A percentile compares a stretch with the other conserved stretches of the same genome.
These are phyloP conservation scores for Plecturocebus donacophilus DNA, from an alignment of 2,113 vertebrate species.

Conservation along the genomic window DNA sequence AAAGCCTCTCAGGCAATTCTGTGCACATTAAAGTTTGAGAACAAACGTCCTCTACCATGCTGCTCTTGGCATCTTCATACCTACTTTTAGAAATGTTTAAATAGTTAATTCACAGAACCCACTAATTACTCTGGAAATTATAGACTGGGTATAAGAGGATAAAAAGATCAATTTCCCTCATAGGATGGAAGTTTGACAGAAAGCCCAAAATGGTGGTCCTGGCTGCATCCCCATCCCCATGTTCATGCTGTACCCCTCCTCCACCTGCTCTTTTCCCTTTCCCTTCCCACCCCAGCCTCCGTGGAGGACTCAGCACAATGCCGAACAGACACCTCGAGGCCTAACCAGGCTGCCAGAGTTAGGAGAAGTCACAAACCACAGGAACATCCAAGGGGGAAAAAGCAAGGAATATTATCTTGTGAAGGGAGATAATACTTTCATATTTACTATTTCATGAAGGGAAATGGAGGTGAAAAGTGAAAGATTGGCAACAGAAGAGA, in stretches of 20 bases:
- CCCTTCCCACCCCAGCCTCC: not conserved
- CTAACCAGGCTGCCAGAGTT: not conserved
- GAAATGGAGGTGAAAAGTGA: not conserved
- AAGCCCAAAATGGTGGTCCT: not conserved
- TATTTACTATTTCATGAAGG: not conserved
- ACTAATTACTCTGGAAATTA: not conserved
- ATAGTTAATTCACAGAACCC: not conserved
- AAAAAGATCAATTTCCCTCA: not conserved
- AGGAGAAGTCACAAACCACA: not conserved
- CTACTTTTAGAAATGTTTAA: not conserved
- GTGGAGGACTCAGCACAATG: not conserved
- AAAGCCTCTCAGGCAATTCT: not conserved
- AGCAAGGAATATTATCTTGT: not conserved
- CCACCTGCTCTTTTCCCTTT: fast-evolving
- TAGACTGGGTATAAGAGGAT: not conserved
- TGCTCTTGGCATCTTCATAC: not conserved
- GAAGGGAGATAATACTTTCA: not conserved
- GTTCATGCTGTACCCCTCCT: no score
- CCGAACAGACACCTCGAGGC: not conserved
- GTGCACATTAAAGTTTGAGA: not conserved
- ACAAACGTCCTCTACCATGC: not conserved
- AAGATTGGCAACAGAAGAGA: not conserved
- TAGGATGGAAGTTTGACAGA: not conserved
- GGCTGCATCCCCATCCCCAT: not conserved
- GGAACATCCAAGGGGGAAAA: not conserved